A percentile compares a stretch with the other conserved stretches of the same genome.
These are phyloP conservation scores for Zapus hudsonius DNA, from an alignment of 2,113 vertebrate species.

Conservation along the genomic window DNA sequence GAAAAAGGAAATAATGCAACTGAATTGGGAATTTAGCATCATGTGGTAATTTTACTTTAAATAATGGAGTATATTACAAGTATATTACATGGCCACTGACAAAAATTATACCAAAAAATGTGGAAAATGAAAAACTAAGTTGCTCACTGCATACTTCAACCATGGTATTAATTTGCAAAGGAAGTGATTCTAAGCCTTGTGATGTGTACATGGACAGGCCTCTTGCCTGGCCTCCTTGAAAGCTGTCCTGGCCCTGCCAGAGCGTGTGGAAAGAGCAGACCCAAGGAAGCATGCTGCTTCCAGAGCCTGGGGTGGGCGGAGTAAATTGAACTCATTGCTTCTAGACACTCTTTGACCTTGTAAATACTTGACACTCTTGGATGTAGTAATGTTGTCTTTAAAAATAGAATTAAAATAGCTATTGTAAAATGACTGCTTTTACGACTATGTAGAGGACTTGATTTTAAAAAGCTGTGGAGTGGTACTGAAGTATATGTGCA, in stretches of 20 bases:
- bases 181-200: background rate
- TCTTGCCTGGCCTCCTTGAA: background rate
- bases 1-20: no score
- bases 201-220: background rate
- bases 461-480: background rate
- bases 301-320: background rate
- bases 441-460: background rate
- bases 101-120: background rate
- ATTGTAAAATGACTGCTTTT: background rate
- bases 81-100: background rate
- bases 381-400: slow-evolving; percentile 8
- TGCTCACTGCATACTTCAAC: background rate
- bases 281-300: rapidly evolving
- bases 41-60: background rate
- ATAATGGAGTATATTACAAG: background rate
- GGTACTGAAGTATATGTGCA: background rate
- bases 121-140: background rate
- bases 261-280: background rate
- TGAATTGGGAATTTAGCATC: background rate
- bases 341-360: background rate
- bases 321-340: background rate
- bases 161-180: background rate
- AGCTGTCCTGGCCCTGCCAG: background rate
- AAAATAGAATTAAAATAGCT: slow-evolving; percentile 13
- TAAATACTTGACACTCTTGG: background rate